phyloP scores from a whole-genome alignment of 2,113 vertebrate genomes.

The Bos javanicus region DNA sequence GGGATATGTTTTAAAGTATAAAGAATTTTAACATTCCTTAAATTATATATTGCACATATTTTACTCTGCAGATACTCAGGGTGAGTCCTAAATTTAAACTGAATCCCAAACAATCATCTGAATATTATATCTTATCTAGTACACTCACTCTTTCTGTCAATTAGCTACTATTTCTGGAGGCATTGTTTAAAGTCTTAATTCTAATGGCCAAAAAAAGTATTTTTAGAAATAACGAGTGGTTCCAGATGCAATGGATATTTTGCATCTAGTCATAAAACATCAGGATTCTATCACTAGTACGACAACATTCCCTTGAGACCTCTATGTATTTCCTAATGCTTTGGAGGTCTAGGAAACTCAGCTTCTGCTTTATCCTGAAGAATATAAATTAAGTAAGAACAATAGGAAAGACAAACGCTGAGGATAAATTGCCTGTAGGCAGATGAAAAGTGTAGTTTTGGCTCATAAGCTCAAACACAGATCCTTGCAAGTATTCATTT shows the following conservation, averaged over 20 bases:
- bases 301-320: not conserved
- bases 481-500: not conserved
- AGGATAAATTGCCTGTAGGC: not conserved
- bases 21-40: not conserved
- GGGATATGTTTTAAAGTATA: not conserved
- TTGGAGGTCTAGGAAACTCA: not conserved
- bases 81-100: not conserved
- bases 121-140: not conserved
- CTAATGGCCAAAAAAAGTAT: not conserved
- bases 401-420: not conserved
- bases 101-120: not conserved
- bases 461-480: not conserved
- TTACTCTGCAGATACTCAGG: not conserved
- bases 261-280: not conserved
- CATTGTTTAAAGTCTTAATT: not conserved
- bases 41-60: not conserved
- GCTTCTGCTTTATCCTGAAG: not conserved
- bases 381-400: not conserved
- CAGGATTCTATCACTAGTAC: not conserved
- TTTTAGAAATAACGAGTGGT: not conserved
- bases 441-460: not conserved
- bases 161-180: not conserved
- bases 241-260: not conserved
- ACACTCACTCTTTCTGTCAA: not conserved
- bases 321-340: not conserved